Base-by-base conservation (phyloP, 2,888 invertebrate genomes). In the Hetaerina titia region DNA sequence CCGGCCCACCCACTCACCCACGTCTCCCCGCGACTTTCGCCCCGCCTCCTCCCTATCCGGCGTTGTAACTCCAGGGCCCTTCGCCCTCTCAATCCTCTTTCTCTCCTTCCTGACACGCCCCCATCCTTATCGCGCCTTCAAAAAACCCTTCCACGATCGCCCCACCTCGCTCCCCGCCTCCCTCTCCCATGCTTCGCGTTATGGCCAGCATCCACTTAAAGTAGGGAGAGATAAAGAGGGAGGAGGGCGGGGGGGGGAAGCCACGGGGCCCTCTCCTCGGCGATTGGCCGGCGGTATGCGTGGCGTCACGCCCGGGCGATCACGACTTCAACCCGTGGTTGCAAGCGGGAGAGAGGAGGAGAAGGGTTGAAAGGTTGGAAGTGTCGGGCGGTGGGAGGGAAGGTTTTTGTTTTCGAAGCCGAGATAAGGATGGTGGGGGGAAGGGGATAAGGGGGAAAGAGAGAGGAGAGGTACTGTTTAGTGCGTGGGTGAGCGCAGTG, bases 161-260 rank as follows among this genome's bases (percentile, higher is more conserved):
- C 60, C 60, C 13, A 60, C 60, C 81, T 45, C 45, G 45, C 45
- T 74, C 64, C 90, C 90, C 63, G 17, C 56, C 69, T 57, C 56
- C 56, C 15, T n/a, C 56, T n/a, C 89, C n/a, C 89, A 56, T 56
- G 56, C 89, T 22, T 92, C 92, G 92, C 69, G 92, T 69, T 92
- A 69, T n/a, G 92, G 69, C 69, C 92, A 92, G 92, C 92, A 92
- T 92, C 92, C 92, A 92, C 92, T 92, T 92, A 92, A 92, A 69
- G 22, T 56, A 31, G 69, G 69, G 56, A 63, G 89, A 58, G 22
- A 22, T 13, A 81, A 31, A 31, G 31, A 11, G 25, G 25, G 81
- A 45, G 45, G 25, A 11, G 13, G 81, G 74, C 2, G n/a, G 81
- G 81, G 74, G 74, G 31, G 81, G 31, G 31, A 31, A n/a, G 63